Evolutionary conservation across 2,797 vertebrate genomes (phyloP).

Genomic region (Acanthurus tractus): DNA sequence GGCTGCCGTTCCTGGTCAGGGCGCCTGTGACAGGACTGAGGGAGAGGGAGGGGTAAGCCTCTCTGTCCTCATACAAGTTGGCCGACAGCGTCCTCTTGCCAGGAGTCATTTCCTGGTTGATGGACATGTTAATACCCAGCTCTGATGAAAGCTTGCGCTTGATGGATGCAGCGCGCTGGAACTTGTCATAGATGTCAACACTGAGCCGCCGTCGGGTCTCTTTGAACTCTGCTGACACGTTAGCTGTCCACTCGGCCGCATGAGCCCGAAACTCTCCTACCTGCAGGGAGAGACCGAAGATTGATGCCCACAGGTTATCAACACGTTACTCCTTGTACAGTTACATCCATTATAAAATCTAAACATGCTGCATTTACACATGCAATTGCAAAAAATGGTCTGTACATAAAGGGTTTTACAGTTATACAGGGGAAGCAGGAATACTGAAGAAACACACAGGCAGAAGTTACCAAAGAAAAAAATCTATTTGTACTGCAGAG

Average conservation of each 20-base stretch:
- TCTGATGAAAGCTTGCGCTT: constrained; percentile 97
- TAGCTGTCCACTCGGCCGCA: constrained; percentile 98
- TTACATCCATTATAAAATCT: not conserved
- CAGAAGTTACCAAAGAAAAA: too few species aligned
- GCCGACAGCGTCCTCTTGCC: constrained; percentile 95
- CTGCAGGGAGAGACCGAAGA: constrained; percentile 73
- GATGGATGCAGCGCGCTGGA: constrained; percentile 96
- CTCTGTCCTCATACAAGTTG: constrained; percentile 92
- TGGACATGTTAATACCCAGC: constrained; percentile 87
- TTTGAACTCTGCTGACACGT: constrained; percentile 98
- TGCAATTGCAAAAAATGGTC: not conserved
- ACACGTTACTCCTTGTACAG: not conserved
- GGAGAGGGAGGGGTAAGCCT: constrained; percentile 87
- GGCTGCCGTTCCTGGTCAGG: constrained; percentile 91
- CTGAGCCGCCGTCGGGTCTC: constrained; percentile 95
- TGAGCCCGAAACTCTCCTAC: constrained; percentile 97
- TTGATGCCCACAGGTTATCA: not conserved
- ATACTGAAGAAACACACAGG: too few species aligned
- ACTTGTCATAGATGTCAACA: constrained; percentile 98
- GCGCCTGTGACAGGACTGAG: constrained; percentile 73
- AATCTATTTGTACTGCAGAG: too few species aligned
- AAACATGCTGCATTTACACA: not conserved
- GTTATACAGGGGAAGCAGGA: too few species aligned
- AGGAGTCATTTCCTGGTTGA: constrained; percentile 91
- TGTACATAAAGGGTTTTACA: too few species aligned